phyloP scores from a whole-genome alignment of 2,888 invertebrate species.

The Eristalis pertinax region DNA sequence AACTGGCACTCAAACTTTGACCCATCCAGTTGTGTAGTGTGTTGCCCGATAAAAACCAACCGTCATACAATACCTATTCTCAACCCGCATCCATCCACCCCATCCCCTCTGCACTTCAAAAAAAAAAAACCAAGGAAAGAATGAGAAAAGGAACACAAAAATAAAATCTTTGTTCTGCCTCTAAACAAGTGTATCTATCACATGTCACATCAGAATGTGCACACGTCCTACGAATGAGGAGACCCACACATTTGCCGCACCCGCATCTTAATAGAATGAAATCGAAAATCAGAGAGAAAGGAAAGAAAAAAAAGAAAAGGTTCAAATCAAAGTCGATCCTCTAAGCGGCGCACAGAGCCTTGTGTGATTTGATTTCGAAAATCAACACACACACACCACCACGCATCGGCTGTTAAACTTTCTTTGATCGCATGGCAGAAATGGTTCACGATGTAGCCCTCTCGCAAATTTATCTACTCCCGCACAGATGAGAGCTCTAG shows the following conservation, averaged over 20 bases:
- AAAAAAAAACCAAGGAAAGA: not conserved
- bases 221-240: constrained; percentile 23
- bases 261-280: constrained; percentile 48
- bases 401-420: constrained; percentile 58
- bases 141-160: not conserved
- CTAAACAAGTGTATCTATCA: constrained; percentile 41
- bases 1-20: not conserved
- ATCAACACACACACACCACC: not conserved
- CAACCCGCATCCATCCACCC: not conserved
- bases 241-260: constrained; percentile 60
- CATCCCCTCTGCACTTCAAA: not conserved
- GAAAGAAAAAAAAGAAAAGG: constrained; percentile 18
- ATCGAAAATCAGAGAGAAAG: constrained; percentile 6
- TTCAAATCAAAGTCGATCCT: constrained; percentile 57
- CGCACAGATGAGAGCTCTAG: not conserved
- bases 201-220: constrained; percentile 20
- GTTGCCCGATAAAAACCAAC: not conserved
- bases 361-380: constrained; percentile 60
- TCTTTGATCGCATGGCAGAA: constrained; percentile 58
- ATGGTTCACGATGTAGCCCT: constrained; percentile 30
- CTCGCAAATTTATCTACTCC: constrained; percentile 53
- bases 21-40: not conserved
- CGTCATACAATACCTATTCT: not conserved
- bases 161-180: constrained; percentile 13
- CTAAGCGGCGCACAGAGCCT: not conserved